phyloP scores from a whole-genome alignment of 30 jellyfish, hydroid and myxozoan genomes.

The Mastigias papua region DNA sequence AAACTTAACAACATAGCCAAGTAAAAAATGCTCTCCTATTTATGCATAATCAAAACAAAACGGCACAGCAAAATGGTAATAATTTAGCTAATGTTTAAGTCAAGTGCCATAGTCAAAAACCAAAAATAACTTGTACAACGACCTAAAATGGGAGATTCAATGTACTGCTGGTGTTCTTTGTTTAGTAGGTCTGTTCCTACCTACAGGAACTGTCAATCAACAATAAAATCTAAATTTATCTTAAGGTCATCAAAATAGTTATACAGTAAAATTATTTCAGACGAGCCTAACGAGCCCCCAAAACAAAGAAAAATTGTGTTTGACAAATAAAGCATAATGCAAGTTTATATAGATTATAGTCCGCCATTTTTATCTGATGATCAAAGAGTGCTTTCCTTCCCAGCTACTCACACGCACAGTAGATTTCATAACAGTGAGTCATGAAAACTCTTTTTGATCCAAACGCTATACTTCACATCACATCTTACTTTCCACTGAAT shows the following conservation, averaged over 20 bases:
- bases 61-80: too few relatives aligned
- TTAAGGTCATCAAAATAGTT: neutral
- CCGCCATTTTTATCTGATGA: slow-evolving; percentile 10
- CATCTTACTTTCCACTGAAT: neutral
- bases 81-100: too few relatives aligned
- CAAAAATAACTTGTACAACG: neutral
- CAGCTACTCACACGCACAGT: neutral
- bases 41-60: too few relatives aligned
- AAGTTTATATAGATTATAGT: neutral
- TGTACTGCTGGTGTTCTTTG: neutral
- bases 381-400: neutral
- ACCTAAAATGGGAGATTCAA: neutral
- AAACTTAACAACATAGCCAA: too few relatives aligned
- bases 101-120: too few relatives aligned
- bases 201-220: neutral
- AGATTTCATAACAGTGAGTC: neutral
- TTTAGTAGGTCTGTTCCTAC: neutral
- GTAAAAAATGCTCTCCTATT: too few relatives aligned
- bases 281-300: neutral
- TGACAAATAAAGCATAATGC: neutral
- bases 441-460: neutral
- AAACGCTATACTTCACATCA: neutral
- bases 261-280: neutral
- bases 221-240: neutral
- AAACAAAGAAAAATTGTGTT: neutral